Evolutionary conservation across 2,113 vertebrate species (phyloP), one percentile per base, ranked within the genome.

Genomic region (Aplodontia rufa): DNA sequence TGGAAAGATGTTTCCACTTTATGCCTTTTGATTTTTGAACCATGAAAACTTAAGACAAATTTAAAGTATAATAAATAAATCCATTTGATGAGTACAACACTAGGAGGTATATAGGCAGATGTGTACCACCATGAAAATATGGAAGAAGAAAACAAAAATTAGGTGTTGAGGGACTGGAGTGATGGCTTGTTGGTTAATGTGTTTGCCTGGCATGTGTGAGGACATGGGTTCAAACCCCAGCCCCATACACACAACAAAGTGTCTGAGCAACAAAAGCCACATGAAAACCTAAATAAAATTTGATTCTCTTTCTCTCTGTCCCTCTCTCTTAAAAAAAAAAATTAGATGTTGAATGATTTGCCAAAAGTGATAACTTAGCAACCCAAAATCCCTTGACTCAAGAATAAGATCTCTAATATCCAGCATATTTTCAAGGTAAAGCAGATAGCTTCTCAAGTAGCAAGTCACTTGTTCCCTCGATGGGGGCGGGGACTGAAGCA

Each of bases 401-500:
- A 45, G 30, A 81, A 66, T n/a, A n/a, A n/a, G n/a, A n/a, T n/a
- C n/a, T n/a, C n/a, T n/a, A n/a, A n/a, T n/a, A n/a, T n/a, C 37
- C 35, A 95, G 85, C 8, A 6, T 75, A 80, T 75, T 68, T 94
- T 75, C 53, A 90, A 89, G 80, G 68, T 22, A 64, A 91, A 79
- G 60, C 22, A 92, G 55, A 81, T 37, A 20, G 30, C 49, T 81
- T 75, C 60, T 95, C 71, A 3, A 64, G 47, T 47, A 64, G 26
- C 32, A 84, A 66, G 7, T 74, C 45, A 55, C 42, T 87, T 90
- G n/a, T n/a, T n/a, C n/a, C n/a, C n/a, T n/a, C n/a, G n/a, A n/a
- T n/a, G n/a, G n/a, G n/a, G n/a, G n/a, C n/a, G n/a, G n/a, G n/a
- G n/a, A n/a, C n/a, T n/a, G n/a, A n/a, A n/a, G n/a, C n/a, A n/a